These are phyloP conservation scores for Marasmarcha lunaedactyla DNA, from an alignment of 2,888 invertebrate genomes.

Conservation along the genomic window DNA sequence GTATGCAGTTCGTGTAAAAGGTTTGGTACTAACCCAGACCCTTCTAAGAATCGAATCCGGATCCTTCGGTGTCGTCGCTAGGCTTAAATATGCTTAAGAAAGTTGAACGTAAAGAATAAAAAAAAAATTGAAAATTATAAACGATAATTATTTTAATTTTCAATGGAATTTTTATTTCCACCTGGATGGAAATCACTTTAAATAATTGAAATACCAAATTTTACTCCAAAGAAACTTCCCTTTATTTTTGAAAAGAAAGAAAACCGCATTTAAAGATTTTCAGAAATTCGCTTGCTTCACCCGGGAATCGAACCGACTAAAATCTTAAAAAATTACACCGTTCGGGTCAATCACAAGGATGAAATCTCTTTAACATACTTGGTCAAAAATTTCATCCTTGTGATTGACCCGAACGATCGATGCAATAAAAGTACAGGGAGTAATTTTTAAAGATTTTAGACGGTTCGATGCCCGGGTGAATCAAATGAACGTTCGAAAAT, in stretches of 20 bases:
- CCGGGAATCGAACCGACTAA: neutral
- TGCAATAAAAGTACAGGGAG: conserved; percentile 3
- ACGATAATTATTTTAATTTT: too few relatives aligned
- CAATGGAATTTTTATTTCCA: neutral
- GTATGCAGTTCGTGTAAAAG: too few relatives aligned
- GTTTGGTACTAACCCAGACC: too few relatives aligned
- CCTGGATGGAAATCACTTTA: neutral
- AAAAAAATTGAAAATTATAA: too few relatives aligned
- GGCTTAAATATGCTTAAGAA: too few relatives aligned
- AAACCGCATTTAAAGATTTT: neutral
- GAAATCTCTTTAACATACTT: neutral
- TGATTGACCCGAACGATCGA: conserved; percentile 1
- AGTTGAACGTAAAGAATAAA: too few relatives aligned
- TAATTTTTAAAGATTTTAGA: conserved; percentile 1
- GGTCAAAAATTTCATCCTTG: neutral
- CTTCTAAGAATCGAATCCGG: too few relatives aligned
- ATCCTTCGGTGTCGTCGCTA: too few relatives aligned
- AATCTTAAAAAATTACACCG: neutral
- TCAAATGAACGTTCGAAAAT: neutral
- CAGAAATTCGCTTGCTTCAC: neutral
- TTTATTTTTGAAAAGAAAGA: neutral
- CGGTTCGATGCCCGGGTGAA: conserved; percentile 2
- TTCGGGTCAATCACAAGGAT: neutral
- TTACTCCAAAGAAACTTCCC: neutral
- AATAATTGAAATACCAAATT: neutral